Base-by-base conservation (phyloP, 2,797 vertebrate genomes). In the Helarctos malayanus region DNA sequence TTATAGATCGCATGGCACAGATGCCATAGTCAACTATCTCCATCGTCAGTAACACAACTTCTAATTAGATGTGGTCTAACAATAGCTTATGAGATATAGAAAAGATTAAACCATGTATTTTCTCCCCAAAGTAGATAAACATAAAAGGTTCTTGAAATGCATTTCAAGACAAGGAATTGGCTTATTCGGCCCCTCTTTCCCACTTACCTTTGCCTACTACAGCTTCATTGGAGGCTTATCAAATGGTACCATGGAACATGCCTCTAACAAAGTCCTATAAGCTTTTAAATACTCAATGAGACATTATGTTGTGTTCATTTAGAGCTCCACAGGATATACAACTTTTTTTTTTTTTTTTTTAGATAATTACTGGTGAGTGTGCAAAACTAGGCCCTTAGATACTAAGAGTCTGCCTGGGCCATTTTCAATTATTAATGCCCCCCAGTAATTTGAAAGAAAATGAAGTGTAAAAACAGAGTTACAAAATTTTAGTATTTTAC, bases 101-200 rank as follows among this genome's bases (percentile, higher is more conserved):
- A 89, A 86, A 94, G 9, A 49, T 32, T 85, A 57, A 93, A 75
- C 3, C 23, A 73, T 27, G 5, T 54, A 11, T 29, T 76, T 49
- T 89, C 41, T 12, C 14, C 56, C 7, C 78, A 61, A 89, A 83
- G 32, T 65, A 54, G 27, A 56, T 63, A 10, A 83, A 27, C 6
- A 71, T 68, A 14, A 79, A 81, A 29, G 1, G 0, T 13, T 93
- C 63, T 27, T 65, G 57, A 90, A 32, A 21, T 59, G 90, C 11
- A 83, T 82, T 87, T 97, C 35, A 83, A 63, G 14, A 92, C 2
- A 87, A 83, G n/a, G 7, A 18, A 78, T 91, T 68, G 52, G 23
- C 3, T 56, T 68, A 21, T 47, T 27, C 11, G 25, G 11, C 3
- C 18, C 59, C 25, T 78, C 23, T 81, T 25, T 82, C 14, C 6